Evolutionary conservation across 2,113 vertebrate species (phyloP), one percentile per base, ranked within the genome.

Genomic region (Prinia subflava): DNA sequence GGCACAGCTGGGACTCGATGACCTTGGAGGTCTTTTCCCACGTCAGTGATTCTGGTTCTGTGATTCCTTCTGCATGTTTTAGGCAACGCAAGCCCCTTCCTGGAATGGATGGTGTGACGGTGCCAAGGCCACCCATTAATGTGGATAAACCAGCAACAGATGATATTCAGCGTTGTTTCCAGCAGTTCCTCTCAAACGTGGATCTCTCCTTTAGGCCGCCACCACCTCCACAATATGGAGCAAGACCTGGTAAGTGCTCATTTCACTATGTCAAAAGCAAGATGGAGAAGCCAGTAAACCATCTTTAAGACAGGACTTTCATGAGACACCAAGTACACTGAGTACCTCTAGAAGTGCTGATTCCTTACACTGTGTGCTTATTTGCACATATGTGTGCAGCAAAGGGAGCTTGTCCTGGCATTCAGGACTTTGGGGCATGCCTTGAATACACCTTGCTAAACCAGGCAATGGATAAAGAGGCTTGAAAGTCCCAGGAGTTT

Each of bases 91-190:
- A 18, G 2, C 2, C 11, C 33, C 27, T 47, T 63, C 3, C 11
- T 39, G 2, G 2, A 0, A 1, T 2, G 15, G 11, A 3, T 33
- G 3, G 1, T 39, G 13, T 78, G 52, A 0, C 15, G 3, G 30
- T 91, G 75, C 16, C 47, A 71, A 2, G 0, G 0, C 60, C 52
- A 55, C 52, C 56, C 19, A 2, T 89, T 75, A 13, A 4, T 81
- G 3, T 75, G 56, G 8, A 59, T 31, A 2, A 63, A 55, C 10
- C 8, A 56, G 21, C 3, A 74, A 35, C 0, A 44, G 3, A 15
- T 6, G 0, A 0, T 59, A 4, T 16, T 67, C 8, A 21, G 20
- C 2, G 0, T 3, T 19, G 9, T 63, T 89, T 91, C 52, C 18
- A 2, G 27, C 1, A 89, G 4, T 94, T 94, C 31, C 15, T 89